Percentiles rank a stretch among this genome's conserved stretches.
These are phyloP conservation scores for Pseudeuparius sepicola DNA, from an alignment of 2,888 invertebrate genomes.

Conservation along the genomic window DNA sequence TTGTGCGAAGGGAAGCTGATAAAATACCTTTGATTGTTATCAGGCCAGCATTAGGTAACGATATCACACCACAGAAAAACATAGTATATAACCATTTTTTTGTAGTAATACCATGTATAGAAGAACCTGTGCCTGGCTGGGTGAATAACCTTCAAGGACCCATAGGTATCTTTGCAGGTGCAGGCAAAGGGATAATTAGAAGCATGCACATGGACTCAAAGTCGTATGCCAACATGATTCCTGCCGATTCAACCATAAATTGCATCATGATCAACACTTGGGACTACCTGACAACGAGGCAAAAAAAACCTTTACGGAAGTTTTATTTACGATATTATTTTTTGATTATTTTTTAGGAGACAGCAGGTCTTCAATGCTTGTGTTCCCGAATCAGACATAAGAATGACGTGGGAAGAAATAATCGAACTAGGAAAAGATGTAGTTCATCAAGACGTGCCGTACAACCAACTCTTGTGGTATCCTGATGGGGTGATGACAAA, in stretches of 20 bases:
- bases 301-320: too few relatives aligned
- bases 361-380: too few relatives aligned
- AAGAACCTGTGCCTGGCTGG: slow-evolving; percentile 78
- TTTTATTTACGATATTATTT: too few relatives aligned
- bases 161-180: slow-evolving; percentile 70
- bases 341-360: too few relatives aligned
- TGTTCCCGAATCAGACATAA: slow-evolving; percentile 23
- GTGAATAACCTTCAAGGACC: slow-evolving; percentile 86
- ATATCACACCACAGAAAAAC: too few relatives aligned
- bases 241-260: slow-evolving; percentile 71
- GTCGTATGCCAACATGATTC: slow-evolving; percentile 58
- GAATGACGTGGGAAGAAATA: slow-evolving; percentile 78
- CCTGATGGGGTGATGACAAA: slow-evolving; percentile 82
- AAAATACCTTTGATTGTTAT: slow-evolving; percentile 71
- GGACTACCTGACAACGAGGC: slow-evolving; percentile 35
- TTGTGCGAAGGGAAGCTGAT: slow-evolving; percentile 67
- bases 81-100: too few relatives aligned
- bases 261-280: slow-evolving; percentile 65
- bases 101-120: slow-evolving; percentile 65
- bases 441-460: slow-evolving; percentile 64
- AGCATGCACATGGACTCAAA: slow-evolving; percentile 66
- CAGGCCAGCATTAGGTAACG: slow-evolving; percentile 79
- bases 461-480: slow-evolving; percentile 74
- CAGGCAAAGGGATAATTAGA: slow-evolving; percentile 75
- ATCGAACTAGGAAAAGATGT: slow-evolving; percentile 70